Evolutionary conservation across 2,888 invertebrate genomes (phyloP).

Genomic region (Drosophila recens): DNA sequence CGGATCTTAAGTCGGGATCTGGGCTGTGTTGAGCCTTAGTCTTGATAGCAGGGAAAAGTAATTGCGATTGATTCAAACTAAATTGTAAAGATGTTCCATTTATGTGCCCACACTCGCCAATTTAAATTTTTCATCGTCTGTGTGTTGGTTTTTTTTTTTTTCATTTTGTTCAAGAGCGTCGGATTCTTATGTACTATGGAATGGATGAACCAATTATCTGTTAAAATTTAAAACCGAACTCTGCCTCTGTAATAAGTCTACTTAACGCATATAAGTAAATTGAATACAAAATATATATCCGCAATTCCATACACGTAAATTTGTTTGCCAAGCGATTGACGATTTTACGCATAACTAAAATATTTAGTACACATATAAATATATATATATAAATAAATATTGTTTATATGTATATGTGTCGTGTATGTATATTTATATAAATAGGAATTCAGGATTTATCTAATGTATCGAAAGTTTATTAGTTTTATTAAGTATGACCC

Average conservation of each 20-base stretch:
- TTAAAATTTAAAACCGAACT: slow-evolving; percentile 38
- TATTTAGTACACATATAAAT: slow-evolving; percentile 18
- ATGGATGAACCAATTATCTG: slow-evolving; percentile 66
- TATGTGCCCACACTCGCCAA: neutral
- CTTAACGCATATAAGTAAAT: slow-evolving; percentile 51
- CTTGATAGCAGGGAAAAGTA: slow-evolving; percentile 9
- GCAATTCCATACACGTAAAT: slow-evolving; percentile 40
- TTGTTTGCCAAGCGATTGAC: slow-evolving; percentile 21
- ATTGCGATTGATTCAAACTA: slow-evolving; percentile 2
- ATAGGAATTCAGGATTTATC: slow-evolving; percentile 50
- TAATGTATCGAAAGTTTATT: slow-evolving; percentile 48
- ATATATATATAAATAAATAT: slow-evolving; percentile 30
- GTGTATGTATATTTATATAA: slow-evolving; percentile 21
- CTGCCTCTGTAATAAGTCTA: slow-evolving; percentile 43
- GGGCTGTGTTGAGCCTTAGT: slow-evolving; percentile 11
- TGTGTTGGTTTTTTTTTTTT: neutral
- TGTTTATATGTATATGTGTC: slow-evolving; percentile 13
- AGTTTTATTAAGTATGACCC: slow-evolving; percentile 50
- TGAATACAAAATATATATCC: slow-evolving; percentile 60
- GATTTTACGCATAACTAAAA: slow-evolving; percentile 41
- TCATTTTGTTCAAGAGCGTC: neutral
- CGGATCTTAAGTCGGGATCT: slow-evolving; percentile 8
- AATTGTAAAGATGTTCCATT: neutral
- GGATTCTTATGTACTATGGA: slow-evolving; percentile 65
- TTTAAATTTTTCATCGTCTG: neutral